Conservation (phyloP, 30 jellyfish, hydroid and myxozoan genomes). For the Cassiopea andromeda region DNA sequence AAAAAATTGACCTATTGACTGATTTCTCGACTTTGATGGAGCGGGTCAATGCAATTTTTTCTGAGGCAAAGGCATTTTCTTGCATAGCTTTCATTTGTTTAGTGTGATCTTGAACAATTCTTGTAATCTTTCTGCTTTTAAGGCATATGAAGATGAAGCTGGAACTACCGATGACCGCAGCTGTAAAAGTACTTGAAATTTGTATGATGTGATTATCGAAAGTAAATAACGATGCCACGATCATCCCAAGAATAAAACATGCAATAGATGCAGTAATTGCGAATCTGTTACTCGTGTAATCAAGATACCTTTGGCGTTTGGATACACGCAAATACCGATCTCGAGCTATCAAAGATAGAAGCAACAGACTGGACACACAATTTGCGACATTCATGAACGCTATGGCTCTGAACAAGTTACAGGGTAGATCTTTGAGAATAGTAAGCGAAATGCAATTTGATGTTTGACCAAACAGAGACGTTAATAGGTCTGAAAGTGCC, state of each 20-base stretch:
- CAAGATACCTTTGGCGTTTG: too few species aligned
- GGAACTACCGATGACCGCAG: constrained; percentile 28
- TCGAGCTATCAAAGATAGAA: too few species aligned
- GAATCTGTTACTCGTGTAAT: background rate
- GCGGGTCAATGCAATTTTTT: background rate
- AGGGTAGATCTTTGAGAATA: too few species aligned
- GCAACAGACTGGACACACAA: too few species aligned
- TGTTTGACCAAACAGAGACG: constrained; percentile 57
- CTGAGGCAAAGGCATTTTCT: background rate
- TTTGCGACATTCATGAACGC: too few species aligned
- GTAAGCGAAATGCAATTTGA: constrained; percentile 10
- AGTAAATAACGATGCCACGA: constrained; percentile 22
- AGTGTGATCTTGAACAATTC: constrained; percentile 32
- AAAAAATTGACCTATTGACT: constrained; percentile 1
- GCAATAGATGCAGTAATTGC: background rate
- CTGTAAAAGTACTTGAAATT: constrained; percentile 21
- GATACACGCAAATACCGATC: too few species aligned
- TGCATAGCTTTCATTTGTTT: background rate
- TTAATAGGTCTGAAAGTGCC: background rate
- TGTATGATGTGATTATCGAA: background rate
- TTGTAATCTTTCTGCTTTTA: constrained; percentile 3
- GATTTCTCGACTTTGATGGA: background rate
- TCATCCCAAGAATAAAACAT: constrained; percentile 22
- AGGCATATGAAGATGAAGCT: constrained; percentile 13
- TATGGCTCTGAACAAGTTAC: too few species aligned